Conservation (phyloP, 2,888 invertebrate genomes). For the Pollenia angustigena region DNA sequence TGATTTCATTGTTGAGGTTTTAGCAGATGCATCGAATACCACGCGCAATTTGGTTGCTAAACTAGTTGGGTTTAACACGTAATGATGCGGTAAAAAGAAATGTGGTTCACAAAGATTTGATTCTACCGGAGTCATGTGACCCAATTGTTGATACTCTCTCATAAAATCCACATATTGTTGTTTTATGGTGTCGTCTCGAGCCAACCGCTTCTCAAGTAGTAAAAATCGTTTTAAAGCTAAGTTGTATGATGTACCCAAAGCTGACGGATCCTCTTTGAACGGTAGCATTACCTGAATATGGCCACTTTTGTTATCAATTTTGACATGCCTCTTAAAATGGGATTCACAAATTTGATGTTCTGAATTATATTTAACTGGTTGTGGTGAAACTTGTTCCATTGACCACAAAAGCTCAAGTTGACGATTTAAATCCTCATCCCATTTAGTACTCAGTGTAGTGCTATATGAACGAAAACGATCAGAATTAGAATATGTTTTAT, state of each 20-base stretch:
- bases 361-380: neutral
- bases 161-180: conserved; percentile 57
- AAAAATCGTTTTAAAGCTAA: conserved; percentile 47
- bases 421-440: too few species aligned
- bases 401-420: conserved; percentile 16
- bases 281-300: conserved; percentile 49
- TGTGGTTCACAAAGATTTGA: conserved; percentile 48
- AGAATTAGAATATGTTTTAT: neutral
- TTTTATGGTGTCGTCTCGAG: neutral
- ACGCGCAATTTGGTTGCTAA: conserved; percentile 65
- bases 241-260: conserved; percentile 44
- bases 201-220: conserved; percentile 52
- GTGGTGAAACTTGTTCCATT: conserved; percentile 18
- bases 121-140: conserved; percentile 19
- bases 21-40: conserved; percentile 64
- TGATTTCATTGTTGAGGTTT: conserved; percentile 61
- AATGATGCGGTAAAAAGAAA: conserved; percentile 68
- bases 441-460: neutral
- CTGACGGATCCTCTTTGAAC: conserved; percentile 35
- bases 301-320: neutral
- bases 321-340: conserved; percentile 12
- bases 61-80: conserved; percentile 60
- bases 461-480: neutral
- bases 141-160: conserved; percentile 56
- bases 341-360: neutral